Conservation (phyloP, 1,140 invertebrate genomes). For the Batillaria attramentaria region DNA sequence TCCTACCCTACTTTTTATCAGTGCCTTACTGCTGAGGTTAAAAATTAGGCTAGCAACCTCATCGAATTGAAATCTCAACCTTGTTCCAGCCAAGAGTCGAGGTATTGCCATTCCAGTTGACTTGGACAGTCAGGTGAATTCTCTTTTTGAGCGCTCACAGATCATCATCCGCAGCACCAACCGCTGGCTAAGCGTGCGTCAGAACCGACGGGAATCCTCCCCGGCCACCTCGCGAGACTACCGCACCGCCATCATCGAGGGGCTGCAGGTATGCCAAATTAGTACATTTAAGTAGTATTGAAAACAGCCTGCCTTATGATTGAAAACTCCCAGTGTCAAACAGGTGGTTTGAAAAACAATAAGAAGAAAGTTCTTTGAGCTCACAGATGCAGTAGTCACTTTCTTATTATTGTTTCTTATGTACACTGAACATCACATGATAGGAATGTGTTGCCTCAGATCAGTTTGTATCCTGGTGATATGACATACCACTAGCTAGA, state of each 20-base stretch:
- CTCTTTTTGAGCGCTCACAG: constrained; percentile 91
- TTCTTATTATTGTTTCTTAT: too few relatives aligned
- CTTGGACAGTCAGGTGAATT: constrained; percentile 89
- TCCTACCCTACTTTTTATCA: too few relatives aligned
- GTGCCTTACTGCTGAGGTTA: too few relatives aligned
- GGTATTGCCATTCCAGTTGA: constrained; percentile 93
- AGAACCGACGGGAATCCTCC: constrained; percentile 63
- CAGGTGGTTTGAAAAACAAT: not conserved
- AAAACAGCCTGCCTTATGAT: not conserved
- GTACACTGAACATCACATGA: too few relatives aligned
- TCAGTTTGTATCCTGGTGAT: too few relatives aligned
- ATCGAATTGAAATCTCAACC: too few relatives aligned
- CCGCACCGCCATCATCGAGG: constrained; percentile 95
- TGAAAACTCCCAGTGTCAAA: not conserved
- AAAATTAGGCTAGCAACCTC: too few relatives aligned
- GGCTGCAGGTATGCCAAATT: constrained; percentile 79
- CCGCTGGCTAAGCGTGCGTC: constrained; percentile 86
- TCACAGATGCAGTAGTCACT: too few relatives aligned
- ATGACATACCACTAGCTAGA: too few relatives aligned
- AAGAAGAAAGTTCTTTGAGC: too few relatives aligned
- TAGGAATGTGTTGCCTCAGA: too few relatives aligned
- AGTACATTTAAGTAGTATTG: not conserved
- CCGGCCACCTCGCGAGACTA: constrained; percentile 65
- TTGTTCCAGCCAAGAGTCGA: constrained; percentile 85
- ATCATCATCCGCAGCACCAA: constrained; percentile 89